These are phyloP conservation scores for Torymus auratus DNA, from an alignment of 2,888 invertebrate genomes.

Conservation along the genomic window DNA sequence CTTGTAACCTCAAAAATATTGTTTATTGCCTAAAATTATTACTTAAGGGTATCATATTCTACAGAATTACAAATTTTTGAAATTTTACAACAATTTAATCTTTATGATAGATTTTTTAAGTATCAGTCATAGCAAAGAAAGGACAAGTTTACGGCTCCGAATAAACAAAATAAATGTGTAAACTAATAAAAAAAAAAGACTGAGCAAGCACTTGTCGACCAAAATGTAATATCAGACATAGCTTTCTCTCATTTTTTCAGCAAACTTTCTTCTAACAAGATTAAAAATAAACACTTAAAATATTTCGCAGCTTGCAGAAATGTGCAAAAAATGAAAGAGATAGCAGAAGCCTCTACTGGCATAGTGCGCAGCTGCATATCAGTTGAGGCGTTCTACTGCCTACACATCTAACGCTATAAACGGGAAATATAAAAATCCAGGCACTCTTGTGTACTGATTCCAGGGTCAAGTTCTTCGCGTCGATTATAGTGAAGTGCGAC, in stretches of 20 bases:
- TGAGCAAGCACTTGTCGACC: slow-evolving; percentile 10
- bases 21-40: too few relatives aligned
- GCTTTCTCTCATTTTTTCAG: background rate
- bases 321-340: background rate
- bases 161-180: too few relatives aligned
- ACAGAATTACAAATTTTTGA: too few relatives aligned
- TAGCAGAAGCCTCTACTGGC: background rate
- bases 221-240: slow-evolving; percentile 17
- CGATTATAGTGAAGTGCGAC: slow-evolving; percentile 30
- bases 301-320: too few relatives aligned
- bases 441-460: slow-evolving; percentile 15
- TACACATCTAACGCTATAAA: background rate
- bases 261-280: background rate
- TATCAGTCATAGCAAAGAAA: too few relatives aligned
- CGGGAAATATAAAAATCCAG: slow-evolving; percentile 44
- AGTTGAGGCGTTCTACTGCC: background rate
- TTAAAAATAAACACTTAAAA: too few relatives aligned
- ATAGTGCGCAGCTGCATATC: background rate
- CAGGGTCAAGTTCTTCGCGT: slow-evolving; percentile 58
- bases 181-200: too few relatives aligned
- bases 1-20: too few relatives aligned
- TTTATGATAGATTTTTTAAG: too few relatives aligned
- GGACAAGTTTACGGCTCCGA: too few relatives aligned
- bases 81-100: too few relatives aligned
- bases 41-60: too few relatives aligned